These are phyloP conservation scores for Diogma glabrata DNA, from an alignment of 2,888 invertebrate species.

Conservation along the genomic window DNA sequence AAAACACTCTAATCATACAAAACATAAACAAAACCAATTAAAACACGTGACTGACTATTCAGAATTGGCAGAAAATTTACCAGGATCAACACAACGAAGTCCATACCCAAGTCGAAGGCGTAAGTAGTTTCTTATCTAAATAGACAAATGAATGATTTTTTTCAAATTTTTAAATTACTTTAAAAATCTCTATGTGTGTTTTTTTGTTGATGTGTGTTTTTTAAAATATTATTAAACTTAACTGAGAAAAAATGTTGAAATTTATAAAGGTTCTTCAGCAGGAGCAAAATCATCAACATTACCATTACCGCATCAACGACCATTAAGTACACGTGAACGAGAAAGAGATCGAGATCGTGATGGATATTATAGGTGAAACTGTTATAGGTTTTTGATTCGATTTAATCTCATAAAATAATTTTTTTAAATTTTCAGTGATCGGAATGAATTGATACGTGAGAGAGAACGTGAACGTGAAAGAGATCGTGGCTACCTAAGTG, in stretches of 20 bases:
- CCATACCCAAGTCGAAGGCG: conserved; percentile 75
- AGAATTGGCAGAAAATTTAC: conserved; percentile 82
- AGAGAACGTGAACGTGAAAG: conserved; percentile 59
- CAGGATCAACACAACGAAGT: conserved; percentile 72
- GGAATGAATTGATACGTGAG: conserved; percentile 69
- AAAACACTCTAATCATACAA: no score
- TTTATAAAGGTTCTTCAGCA: conserved; percentile 40
- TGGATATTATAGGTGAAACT: conserved; percentile 65
- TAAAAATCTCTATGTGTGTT: no score
- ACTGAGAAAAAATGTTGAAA: background rate
- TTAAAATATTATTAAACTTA: background rate
- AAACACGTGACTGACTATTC: no score
- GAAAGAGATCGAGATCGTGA: conserved; percentile 57
- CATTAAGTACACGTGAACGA: conserved; percentile 44
- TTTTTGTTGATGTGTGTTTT: conserved; percentile 4
- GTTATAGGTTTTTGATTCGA: background rate
- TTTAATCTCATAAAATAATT: conserved; percentile 10
- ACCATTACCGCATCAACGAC: conserved; percentile 63
- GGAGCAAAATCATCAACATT: conserved; percentile 75
- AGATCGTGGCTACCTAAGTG: conserved; percentile 65
- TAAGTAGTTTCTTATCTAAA: conserved; percentile 43
- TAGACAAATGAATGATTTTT: background rate
- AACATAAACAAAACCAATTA: no score
- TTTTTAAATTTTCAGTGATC: conserved; percentile 45
- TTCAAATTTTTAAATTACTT: no score